Evolutionary conservation across 2,888 invertebrate species (phyloP).

Genomic region (Strigamia maritima): DNA sequence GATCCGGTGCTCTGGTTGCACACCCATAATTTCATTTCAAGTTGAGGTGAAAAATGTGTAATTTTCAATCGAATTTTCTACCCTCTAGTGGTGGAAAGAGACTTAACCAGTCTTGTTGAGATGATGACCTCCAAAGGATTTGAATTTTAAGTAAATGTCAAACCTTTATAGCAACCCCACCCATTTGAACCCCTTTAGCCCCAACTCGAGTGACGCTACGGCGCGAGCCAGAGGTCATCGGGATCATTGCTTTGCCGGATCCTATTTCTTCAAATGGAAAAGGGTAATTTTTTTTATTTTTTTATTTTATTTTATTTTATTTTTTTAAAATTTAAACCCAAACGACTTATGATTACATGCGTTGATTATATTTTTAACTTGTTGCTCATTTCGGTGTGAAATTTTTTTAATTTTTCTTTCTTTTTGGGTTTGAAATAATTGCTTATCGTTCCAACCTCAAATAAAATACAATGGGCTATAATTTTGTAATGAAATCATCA

Average conservation of each 20-base stretch:
- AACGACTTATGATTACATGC: slow-evolving; percentile 46
- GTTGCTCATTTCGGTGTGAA: neutral
- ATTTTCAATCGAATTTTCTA: neutral
- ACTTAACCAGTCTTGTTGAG: slow-evolving; percentile 24
- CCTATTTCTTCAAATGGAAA: slow-evolving; percentile 78
- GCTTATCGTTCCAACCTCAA: slow-evolving; percentile 30
- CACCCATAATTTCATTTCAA: neutral
- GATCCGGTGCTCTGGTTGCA: slow-evolving; percentile 6
- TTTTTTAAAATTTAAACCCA: slow-evolving; percentile 66
- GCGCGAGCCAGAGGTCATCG: slow-evolving; percentile 8
- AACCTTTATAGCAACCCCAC: slow-evolving; percentile 18
- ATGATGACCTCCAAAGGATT: slow-evolving; percentile 26
- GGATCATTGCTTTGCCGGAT: slow-evolving; percentile 62
- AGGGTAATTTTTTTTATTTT: too few species aligned
- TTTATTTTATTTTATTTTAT: too few species aligned
- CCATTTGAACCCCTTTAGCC: slow-evolving; percentile 26
- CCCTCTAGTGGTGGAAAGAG: slow-evolving; percentile 12
- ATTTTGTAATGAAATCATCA: slow-evolving; percentile 31
- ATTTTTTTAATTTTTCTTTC: neutral
- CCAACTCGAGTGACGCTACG: slow-evolving; percentile 14
- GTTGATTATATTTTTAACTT: neutral
- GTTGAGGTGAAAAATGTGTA: slow-evolving; percentile 26
- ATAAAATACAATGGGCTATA: slow-evolving; percentile 32
- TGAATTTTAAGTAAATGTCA: slow-evolving; percentile 21
- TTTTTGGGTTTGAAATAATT: neutral